Evolutionary conservation across 2,888 invertebrate genomes (phyloP), one percentile per base, ranked within the genome.

Genomic region (Mechanitis mazaeus): DNA sequence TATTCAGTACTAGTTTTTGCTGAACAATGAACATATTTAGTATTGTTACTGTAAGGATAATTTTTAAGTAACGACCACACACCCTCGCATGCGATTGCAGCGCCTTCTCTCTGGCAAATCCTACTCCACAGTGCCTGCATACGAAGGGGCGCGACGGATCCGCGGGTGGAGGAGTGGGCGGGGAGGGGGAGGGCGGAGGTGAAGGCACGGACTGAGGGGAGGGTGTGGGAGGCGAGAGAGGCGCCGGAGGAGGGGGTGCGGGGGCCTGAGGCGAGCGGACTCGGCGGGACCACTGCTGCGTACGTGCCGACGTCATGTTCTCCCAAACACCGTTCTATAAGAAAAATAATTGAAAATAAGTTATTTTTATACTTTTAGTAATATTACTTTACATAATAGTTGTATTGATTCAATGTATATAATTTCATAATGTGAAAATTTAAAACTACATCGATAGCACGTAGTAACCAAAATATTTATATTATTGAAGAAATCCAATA

Each of bases 31-130:
- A 38, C 9, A 42, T 42, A 9, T 9, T 42, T 42, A 9, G 9
- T 42, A 2, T 42, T 9, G 1, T 42, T 3, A 42, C 11, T 42
- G 3, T 42, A 9, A 6, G 1, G 42, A 42, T 42, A 42, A 42
- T 9, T 42, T 35, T 35, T 35, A 6, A 35, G 4, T 3, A 35
- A 6, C 6, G 35, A 35, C 35, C 4, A 55, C 66, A 58, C 65
- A 92, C 93, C 82, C 92, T 91, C 0, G 94, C 89, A 76, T 96
- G 96, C 0, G 95, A 95, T 59, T 94, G 93, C 33, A 96, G 83
- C 0, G 96, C 96, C 75, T 96, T 96, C 76, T 96, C 95, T 58
- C 96, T 89, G 0, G 95, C 95, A 83, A 96, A 95, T 4, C 94
- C 94, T 60, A 96, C 92, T 0, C 88, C 88, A 68, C 88, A 88